Evolutionary conservation across 2,113 vertebrate species (phyloP), one percentile per base, ranked within the genome.

Genomic region (Silurus glanis): DNA sequence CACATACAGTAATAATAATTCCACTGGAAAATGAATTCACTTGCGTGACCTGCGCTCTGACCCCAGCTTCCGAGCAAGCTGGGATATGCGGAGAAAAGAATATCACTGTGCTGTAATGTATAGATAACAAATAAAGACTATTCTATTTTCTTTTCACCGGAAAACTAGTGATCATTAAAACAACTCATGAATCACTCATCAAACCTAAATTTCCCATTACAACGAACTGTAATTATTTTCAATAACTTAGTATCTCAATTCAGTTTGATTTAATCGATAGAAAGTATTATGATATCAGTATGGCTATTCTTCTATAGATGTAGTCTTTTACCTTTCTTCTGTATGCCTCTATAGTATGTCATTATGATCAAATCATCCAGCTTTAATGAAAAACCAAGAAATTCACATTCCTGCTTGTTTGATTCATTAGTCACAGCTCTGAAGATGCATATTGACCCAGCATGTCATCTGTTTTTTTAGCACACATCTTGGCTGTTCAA

Each of bases 401-500:
- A 19, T 16, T 71, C 16, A 3, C 3, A 19, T n/a, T 37, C 80
- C 64, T 21, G 10, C 49, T 69, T 83, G 49, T 21, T 83, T 14
- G 16, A 14, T 71, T n/a, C 1, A 53, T 69, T 71, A 47, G 17
- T 74, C 21, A 59, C 17, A 74, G 53, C 10, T 47, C 2, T 59
- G 49, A 74, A 28, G 62, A 47, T 56, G 55, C 80, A 58, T 0
- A 9, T 58, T 84, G 64, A 64, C 8, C 1, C 16, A 23, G 3
- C 13, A 61, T 64, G 78, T 76, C 37, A 51, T n/a, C 14, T 74
- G 66, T 13, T 37, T 61, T 64, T 28, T 21, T 37, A 49, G 59
- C 79, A 82, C 86, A 49, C 37, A 13, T 25, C 25, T 37, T 10
- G 17, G 23, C 23, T 25, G 82, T 88, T 83, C 87, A 89, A 94